Base-by-base conservation (phyloP, 1,140 invertebrate species). In the Drosophila sechellia region DNA sequence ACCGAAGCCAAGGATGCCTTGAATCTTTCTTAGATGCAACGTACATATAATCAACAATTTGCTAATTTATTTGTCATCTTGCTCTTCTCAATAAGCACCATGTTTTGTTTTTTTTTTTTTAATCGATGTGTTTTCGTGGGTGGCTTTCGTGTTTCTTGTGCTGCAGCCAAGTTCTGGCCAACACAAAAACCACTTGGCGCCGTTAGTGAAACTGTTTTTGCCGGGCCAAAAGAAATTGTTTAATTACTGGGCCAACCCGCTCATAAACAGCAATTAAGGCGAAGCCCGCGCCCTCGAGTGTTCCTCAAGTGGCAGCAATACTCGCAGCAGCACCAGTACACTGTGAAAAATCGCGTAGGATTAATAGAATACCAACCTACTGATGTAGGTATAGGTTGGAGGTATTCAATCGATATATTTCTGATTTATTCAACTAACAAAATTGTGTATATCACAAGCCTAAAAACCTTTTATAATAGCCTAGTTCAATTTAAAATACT, bases 191-290 rank as follows among this genome's bases (percentile, higher is more conserved):
- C 37, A 48, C 46, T 48, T 48, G 22, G 46, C 22, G 40, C 25
- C 37, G 59, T 46, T 39, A 42, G 31, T 64, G 37, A 43, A 66
- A 20, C 48, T 4, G 31, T 50, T 52, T 50, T 25, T 15, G 53
- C 8, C 48, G 49, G 61, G 54, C 81, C 49, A 63, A 60, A 81
- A 81, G 65, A 70, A 87, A 69, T 77, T 58, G 70, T 65, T 79
- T 86, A 86, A 86, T 86, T 86, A 87, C 79, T 79, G 66, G 58
- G 59, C 83, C 64, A 81, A 70, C 70, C 84, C 83, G 83, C 75
- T 87, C 79, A 87, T 86, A 87, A 86, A 87, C 83, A 86, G 78
- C 83, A 86, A 86, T 86, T 86, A 86, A 83, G 75, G 57, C 56
- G 55, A 49, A 60, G 39, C 55, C 60, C 56, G 56, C 53, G 59